phyloP scores from a whole-genome alignment of 2,888 invertebrate genomes.

The Oscheius sp. region DNA sequence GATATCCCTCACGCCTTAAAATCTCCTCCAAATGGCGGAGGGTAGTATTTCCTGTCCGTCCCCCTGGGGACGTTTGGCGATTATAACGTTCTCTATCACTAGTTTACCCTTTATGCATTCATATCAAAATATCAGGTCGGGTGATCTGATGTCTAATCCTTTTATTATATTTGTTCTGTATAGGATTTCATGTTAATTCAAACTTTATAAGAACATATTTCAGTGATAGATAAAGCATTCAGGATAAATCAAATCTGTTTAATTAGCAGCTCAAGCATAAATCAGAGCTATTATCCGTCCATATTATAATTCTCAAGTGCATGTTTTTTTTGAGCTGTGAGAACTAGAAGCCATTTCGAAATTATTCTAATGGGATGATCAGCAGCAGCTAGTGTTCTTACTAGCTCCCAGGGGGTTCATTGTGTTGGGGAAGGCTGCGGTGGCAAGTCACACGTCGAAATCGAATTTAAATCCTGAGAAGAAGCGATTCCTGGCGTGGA shows the following conservation, averaged over 20 bases:
- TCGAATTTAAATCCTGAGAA: constrained; percentile 27
- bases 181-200: no score
- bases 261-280: no score
- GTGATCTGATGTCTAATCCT: background rate
- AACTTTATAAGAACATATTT: no score
- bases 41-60: constrained; percentile 26
- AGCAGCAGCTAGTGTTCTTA: constrained; percentile 24
- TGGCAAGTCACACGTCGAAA: constrained; percentile 28
- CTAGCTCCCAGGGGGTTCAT: constrained; percentile 26
- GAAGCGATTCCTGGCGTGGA: constrained; percentile 22
- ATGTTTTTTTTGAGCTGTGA: no score
- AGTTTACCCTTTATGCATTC: background rate
- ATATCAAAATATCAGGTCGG: background rate
- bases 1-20: constrained; percentile 18
- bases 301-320: no score
- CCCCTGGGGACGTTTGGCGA: constrained; percentile 1
- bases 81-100: constrained; percentile 7
- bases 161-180: background rate
- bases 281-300: no score
- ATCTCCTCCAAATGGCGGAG: constrained; percentile 16
- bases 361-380: background rate
- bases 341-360: background rate
- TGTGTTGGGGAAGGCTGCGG: constrained; percentile 17
- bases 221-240: no score
- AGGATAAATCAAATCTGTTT: no score